Percentiles rank a stretch among this genome's conserved stretches.
phyloP scores from a whole-genome alignment of 2,113 vertebrate species.

The Emydocephalus ijimae region DNA sequence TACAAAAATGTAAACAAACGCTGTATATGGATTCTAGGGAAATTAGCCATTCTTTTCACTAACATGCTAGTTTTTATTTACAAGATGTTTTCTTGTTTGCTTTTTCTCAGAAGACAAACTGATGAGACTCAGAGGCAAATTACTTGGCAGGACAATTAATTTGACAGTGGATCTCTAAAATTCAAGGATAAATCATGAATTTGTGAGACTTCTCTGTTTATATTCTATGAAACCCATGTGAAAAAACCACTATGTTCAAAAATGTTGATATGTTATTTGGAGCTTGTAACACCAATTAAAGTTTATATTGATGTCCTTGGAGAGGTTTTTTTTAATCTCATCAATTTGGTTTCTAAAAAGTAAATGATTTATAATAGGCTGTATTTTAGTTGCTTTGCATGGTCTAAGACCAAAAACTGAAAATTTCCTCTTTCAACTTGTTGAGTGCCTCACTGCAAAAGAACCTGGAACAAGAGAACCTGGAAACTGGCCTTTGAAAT shows the following conservation, averaged over 20 bases:
- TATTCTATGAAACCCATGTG: background rate
- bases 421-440: background rate
- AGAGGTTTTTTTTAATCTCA: background rate
- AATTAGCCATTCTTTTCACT: background rate
- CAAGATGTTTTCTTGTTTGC: background rate
- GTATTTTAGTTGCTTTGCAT: background rate
- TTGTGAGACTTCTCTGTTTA: background rate
- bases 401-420: background rate
- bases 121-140: background rate
- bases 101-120: background rate
- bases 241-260: background rate
- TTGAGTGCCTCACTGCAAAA: background rate
- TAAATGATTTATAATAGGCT: background rate
- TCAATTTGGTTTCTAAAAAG: background rate
- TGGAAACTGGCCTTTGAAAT: background rate
- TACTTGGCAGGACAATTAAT: background rate
- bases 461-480: background rate
- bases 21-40: background rate
- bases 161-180: background rate
- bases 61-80: background rate
- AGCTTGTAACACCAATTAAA: background rate
- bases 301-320: background rate
- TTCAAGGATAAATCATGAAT: background rate
- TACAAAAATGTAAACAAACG: background rate
- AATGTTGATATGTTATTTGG: background rate